Evolutionary conservation across 2,888 invertebrate genomes (phyloP), one percentile per base, ranked within the genome.

Genomic region (Phortica magna): DNA sequence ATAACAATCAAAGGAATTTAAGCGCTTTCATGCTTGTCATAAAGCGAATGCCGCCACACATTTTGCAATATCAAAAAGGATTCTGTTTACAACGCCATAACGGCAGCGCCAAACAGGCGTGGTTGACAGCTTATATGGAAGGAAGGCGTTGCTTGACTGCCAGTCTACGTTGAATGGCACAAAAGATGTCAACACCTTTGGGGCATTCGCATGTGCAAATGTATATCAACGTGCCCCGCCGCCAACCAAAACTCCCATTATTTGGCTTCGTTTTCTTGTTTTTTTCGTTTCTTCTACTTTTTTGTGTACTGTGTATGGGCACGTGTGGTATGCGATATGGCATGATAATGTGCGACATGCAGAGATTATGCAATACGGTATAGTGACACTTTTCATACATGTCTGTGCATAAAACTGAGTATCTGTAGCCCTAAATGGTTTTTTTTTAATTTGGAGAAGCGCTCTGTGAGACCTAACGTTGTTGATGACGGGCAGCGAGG

Each of bases 341-440:
- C 14, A 61, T 61, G 61, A 61, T 61, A 61, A 61, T 61, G 61
- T 61, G 61, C 61, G 17, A 61, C 61, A 61, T 61, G 61, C 17
- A 61, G 61, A 61, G 61, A 61, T 61, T 61, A 19, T 61, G 61
- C 61, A 61, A 61, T 22, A 61, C 22, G 3, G 22, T 7, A 61
- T 19, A 7, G 19, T 22, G 22, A 61, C 61, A 61, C 61, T 61
- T 17, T 22, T 22, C 61, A 61, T 61, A 48, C 78, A 77, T 82
- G 84, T 53, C 77, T 43, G 64, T 79, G 84, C 87, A 85, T 85
- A 85, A 82, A 84, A 81, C 80, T 77, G 75, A 77, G 74, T 82
- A 81, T 48, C 48, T 80, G 77, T 77, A 87, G 85, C 81, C 78
- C 81, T 76, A 71, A 77, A 17, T 53, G 31, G 22, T 7, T 48